Evolutionary conservation across 2,797 vertebrate genomes (phyloP).

Genomic region (Catostomus latipinnis): DNA sequence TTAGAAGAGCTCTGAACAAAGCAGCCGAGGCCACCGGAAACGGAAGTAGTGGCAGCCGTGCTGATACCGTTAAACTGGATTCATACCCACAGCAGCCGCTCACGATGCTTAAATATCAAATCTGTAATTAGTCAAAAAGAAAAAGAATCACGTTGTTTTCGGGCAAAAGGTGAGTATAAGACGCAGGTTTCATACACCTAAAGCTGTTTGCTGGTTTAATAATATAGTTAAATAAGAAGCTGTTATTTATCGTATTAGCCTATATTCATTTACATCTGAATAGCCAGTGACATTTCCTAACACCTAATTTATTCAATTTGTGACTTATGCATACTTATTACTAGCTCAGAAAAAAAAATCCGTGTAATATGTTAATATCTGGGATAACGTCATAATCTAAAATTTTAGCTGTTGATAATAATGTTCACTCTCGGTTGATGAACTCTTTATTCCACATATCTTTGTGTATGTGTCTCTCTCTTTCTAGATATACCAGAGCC

Average conservation of each 20-base stretch:
- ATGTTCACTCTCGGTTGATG: neutral
- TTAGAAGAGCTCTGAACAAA: too few relatives aligned
- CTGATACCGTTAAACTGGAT: slow-evolving; percentile 25
- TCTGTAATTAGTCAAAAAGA: neutral
- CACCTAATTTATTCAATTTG: neutral
- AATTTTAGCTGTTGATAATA: neutral
- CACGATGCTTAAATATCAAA: neutral
- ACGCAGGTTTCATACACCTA: too few relatives aligned
- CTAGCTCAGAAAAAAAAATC: neutral
- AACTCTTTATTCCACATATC: neutral
- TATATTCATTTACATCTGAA: neutral
- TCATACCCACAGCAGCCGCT: slow-evolving; percentile 1
- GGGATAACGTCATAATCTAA: neutral
- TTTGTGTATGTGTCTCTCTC: neutral
- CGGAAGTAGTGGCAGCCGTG: neutral
- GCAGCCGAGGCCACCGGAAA: slow-evolving; percentile 33
- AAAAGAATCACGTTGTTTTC: neutral
- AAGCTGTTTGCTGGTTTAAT: neutral
- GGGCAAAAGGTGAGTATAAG: slow-evolving; percentile 6
- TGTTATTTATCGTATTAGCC: slow-evolving; percentile 25
- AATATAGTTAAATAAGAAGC: neutral
- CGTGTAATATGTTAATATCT: neutral
- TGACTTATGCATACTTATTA: neutral
- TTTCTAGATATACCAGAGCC: slow-evolving; percentile 12
- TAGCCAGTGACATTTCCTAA: too few relatives aligned